Base-by-base conservation (phyloP, 23 tunicate species). In the Oikopleura albicans region DNA sequence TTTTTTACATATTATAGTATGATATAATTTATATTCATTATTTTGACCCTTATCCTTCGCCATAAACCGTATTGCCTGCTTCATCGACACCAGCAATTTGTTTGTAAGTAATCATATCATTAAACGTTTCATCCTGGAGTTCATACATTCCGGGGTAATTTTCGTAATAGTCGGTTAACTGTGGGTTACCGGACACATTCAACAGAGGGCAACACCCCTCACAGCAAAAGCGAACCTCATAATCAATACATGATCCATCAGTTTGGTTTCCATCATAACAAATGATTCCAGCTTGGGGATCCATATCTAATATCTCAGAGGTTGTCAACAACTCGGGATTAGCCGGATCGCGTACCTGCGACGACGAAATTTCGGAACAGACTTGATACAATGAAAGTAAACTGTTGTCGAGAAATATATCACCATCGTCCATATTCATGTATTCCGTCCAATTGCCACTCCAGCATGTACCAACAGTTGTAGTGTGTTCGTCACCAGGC, bases 171-270 rank as follows among this genome's bases (percentile, higher is more conserved):
- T 71, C 79, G 31, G 35, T 71, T 16, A 71, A 29, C 37, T 71
- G 37, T 16, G 79, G 79, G 2, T 29, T 4, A 2, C 34, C 79
- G 37, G 79, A 12, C 4, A 71, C 79, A 2, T 71, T 29, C 34
- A 71, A 29, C 4, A 71, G 79, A 22, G 79, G 79, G 79, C 79
- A 71, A 29, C 79, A 71, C 4, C 35, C 79, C 31, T 71, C 79
- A 37, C 79, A 71, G 79, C 79, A 71, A 37, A 71, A 71, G 33
- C 79, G 28, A 37, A 71, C 79, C 37, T 12, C 35, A 29, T 71
- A 71, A 16, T 71, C 79, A 29, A 12, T 4, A 71, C 79, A 84
- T n/a, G 76, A 2, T 40, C 37, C 75, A 4, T 37, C 31, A 40
- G n/a, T 75, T 40, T 41, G 75, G 8, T 40, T 40, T 75, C 38